Conservation (phyloP, 2,888 invertebrate species). For the Ligdia adustata region DNA sequence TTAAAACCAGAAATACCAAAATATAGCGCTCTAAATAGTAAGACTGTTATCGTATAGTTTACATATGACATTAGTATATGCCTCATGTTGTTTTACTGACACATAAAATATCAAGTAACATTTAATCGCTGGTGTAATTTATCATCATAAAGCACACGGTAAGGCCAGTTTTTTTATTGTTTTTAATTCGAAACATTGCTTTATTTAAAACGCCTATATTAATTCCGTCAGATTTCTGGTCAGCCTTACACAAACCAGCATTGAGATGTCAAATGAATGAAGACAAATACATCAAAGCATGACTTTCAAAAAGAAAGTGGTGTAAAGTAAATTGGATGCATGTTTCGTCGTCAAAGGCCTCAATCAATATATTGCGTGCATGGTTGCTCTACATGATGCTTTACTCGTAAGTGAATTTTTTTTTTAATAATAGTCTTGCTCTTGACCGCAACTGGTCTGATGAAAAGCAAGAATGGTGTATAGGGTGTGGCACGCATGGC, state of each 20-base stretch:
- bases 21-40: too few relatives aligned
- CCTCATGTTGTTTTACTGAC: neutral
- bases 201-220: conserved; percentile 27
- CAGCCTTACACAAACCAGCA: conserved; percentile 55
- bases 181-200: conserved; percentile 39
- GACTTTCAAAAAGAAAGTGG: conserved; percentile 76
- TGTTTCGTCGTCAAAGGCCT: conserved; percentile 40
- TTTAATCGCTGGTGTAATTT: conserved; percentile 20
- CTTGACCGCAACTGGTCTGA: too few relatives aligned
- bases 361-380: conserved; percentile 15
- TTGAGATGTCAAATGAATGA: conserved; percentile 79
- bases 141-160: conserved; percentile 29
- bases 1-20: too few relatives aligned
- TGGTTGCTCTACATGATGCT: too few relatives aligned
- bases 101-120: conserved; percentile 3
- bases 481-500: too few relatives aligned
- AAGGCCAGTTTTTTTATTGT: conserved; percentile 31
- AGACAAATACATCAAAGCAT: conserved; percentile 72
- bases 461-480: too few relatives aligned
- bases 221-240: conserved; percentile 62
- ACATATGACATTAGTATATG: too few relatives aligned
- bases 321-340: conserved; percentile 62
- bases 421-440: too few relatives aligned
- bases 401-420: too few relatives aligned
- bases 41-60: too few relatives aligned